Conservation (phyloP, 2,888 invertebrate genomes). For the Mesochorus sp. region DNA sequence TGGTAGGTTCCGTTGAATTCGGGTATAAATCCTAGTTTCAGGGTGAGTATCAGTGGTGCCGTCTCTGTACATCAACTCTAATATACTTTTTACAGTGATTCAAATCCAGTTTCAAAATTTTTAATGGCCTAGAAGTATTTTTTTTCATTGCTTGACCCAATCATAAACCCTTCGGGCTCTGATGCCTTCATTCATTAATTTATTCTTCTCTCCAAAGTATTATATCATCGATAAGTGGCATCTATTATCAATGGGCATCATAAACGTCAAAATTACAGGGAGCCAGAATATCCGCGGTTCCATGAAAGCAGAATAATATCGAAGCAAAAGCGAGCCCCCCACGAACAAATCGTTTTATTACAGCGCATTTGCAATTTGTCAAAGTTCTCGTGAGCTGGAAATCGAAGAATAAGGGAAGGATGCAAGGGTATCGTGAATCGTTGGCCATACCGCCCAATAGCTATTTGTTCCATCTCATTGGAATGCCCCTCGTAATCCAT, state of each 20-base stretch:
- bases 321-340: background rate
- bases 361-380: slow-evolving; percentile 37
- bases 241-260: background rate
- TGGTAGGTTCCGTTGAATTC: too few relatives aligned
- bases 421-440: slow-evolving; percentile 18
- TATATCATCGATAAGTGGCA: slow-evolving; percentile 23
- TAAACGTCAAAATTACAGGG: slow-evolving; percentile 35
- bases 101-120: too few relatives aligned
- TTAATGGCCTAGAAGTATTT: too few relatives aligned
- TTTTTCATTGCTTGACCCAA: too few relatives aligned
- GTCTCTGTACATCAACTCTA: too few relatives aligned
- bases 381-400: slow-evolving; percentile 12
- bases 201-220: too few relatives aligned
- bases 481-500: slow-evolving; percentile 36
- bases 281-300: slow-evolving; percentile 19
- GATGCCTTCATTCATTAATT: too few relatives aligned
- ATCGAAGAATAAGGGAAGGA: background rate
- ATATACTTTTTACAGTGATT: too few relatives aligned
- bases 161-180: too few relatives aligned
- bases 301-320: background rate
- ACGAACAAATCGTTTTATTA: slow-evolving; percentile 32
- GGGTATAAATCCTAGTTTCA: too few relatives aligned
- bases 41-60: too few relatives aligned
- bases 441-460: slow-evolving; percentile 13
- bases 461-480: slow-evolving; percentile 54